A percentile compares a stretch with the other conserved stretches of the same genome.
Conservation (phyloP, 1,140 invertebrate species). For the Chrysoperla carnea region DNA sequence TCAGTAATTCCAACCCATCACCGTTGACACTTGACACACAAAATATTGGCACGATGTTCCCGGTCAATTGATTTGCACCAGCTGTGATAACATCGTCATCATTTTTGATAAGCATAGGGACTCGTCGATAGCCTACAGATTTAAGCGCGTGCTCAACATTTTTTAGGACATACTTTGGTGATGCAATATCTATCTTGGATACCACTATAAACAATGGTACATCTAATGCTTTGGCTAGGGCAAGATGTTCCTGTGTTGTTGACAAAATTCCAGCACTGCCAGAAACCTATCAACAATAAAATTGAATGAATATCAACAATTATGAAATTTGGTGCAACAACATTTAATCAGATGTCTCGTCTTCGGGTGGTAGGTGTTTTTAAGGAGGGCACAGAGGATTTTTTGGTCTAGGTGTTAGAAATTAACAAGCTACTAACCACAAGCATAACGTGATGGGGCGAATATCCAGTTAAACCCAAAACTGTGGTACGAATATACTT, state of each 20-base stretch:
- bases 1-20: constrained; percentile 59
- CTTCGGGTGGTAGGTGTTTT: neutral
- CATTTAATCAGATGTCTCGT: neutral
- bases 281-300: constrained; percentile 26
- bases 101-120: constrained; percentile 45
- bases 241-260: constrained; percentile 69
- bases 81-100: constrained; percentile 57
- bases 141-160: constrained; percentile 48
- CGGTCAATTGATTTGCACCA: constrained; percentile 36
- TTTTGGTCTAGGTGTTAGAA: too few species aligned
- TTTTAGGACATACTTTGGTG: constrained; percentile 33
- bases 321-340: neutral
- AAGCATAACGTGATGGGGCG: constrained; percentile 87
- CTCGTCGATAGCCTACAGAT: constrained; percentile 22
- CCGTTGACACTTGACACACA: constrained; percentile 91
- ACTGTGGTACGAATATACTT: constrained; percentile 94
- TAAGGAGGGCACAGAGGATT: too few species aligned
- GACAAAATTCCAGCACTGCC: constrained; percentile 43
- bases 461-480: constrained; percentile 84
- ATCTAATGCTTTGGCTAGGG: constrained; percentile 64
- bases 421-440: constrained; percentile 43
- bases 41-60: constrained; percentile 72
- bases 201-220: constrained; percentile 81
- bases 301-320: constrained; percentile 1
- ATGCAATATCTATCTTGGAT: constrained; percentile 75